Base-by-base conservation (phyloP, 1,140 invertebrate species). In the Lasaia peninsularis region DNA sequence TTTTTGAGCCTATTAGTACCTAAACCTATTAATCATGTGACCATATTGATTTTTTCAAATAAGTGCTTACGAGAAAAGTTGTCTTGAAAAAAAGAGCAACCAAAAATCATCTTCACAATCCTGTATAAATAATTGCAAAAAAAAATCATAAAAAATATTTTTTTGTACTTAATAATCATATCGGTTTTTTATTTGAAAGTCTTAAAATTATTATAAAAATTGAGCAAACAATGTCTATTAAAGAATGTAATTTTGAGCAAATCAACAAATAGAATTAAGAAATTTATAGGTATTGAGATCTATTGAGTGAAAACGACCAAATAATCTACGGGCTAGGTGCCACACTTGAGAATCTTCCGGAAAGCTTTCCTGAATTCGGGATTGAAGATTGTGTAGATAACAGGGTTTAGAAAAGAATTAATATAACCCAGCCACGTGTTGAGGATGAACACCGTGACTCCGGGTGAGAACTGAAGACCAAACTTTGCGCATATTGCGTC, bases 311-410 rank as follows among this genome's bases (percentile, higher is more conserved):
- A 88, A 74, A 89, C 80, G 80, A 89, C 82, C 78, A 86, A 80
- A 78, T 86, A 89, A 52, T 88, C 79, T 62, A 71, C 69, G 71
- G 84, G 88, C 84, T 90, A 90, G 82, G 88, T 88, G 63, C 92
- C 92, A 67, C 92, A 89, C 63, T 91, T 91, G 85, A 99, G 94
- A 59, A 99, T 93, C 88, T 98, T 98, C 78, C 98, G 97, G 90
- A 99, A 99, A 32, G 98, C 98, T 91, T 99, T 99, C 58, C 98
- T 92, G 89, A 99, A 99, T 89, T 99, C 98, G 2, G 97, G 96
- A 91, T 99, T 99, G 91, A 99, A 99, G 76, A 99, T 99, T 35
- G 98, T 99, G 87, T 99, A 99, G 84, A 99, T 99, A 62, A 99
- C 95, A 2, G 98, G 98, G 91, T 99, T 99, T 58, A 99, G 95